These are phyloP conservation scores for Patella depressa DNA, from an alignment of 2,888 invertebrate genomes.

Conservation along the genomic window DNA sequence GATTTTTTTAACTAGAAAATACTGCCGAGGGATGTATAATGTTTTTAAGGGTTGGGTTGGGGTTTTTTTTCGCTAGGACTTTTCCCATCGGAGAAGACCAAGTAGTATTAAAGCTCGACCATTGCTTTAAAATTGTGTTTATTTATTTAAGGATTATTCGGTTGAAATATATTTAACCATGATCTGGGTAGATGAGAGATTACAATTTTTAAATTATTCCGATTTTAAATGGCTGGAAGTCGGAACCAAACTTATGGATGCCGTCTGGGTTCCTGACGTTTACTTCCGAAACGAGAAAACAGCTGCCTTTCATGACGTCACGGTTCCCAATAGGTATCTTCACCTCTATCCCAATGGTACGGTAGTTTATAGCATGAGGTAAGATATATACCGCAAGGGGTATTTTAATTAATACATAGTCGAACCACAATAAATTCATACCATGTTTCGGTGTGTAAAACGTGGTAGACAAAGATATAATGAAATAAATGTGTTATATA, in stretches of 20 bases:
- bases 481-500: too few relatives aligned
- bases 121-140: too few relatives aligned
- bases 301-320: slow-evolving; percentile 60
- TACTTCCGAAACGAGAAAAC: slow-evolving; percentile 64
- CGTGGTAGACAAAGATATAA: too few relatives aligned
- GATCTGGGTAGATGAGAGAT: slow-evolving; percentile 53
- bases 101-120: too few relatives aligned
- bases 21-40: too few relatives aligned
- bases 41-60: too few relatives aligned
- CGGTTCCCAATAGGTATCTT: slow-evolving; percentile 63
- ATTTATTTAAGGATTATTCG: slow-evolving; percentile 51
- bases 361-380: slow-evolving; percentile 55
- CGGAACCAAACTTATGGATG: slow-evolving; percentile 55
- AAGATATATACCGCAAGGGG: background rate
- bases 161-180: slow-evolving; percentile 56
- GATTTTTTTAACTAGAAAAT: too few relatives aligned
- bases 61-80: too few relatives aligned
- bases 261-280: slow-evolving; percentile 64
- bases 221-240: slow-evolving; percentile 52
- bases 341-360: slow-evolving; percentile 59
- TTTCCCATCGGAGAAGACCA: too few relatives aligned
- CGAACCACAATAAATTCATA: too few relatives aligned
- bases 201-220: slow-evolving; percentile 40
- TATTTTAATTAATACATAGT: too few relatives aligned
- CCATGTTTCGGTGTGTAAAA: too few relatives aligned